These are phyloP conservation scores for Tiliacea citrago DNA, from an alignment of 2,888 invertebrate species.

Conservation along the genomic window DNA sequence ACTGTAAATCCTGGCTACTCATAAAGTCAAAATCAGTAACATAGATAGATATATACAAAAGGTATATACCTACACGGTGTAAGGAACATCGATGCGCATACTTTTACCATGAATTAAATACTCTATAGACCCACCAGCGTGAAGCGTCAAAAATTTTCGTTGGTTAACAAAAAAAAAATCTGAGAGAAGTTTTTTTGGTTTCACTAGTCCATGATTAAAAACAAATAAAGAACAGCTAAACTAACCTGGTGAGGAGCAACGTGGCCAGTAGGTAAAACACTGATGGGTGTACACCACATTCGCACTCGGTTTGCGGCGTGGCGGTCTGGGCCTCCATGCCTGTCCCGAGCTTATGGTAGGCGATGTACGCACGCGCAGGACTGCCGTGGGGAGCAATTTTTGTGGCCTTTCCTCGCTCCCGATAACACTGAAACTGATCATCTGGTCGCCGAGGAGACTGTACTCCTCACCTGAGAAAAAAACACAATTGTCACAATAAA, in stretches of 20 bases:
- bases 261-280: slow-evolving; percentile 92
- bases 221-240: slow-evolving; percentile 2
- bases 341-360: slow-evolving; percentile 92
- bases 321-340: slow-evolving; percentile 89
- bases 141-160: neutral
- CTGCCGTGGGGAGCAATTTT: slow-evolving; percentile 89
- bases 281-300: slow-evolving; percentile 92
- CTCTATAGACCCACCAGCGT: neutral
- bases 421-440: slow-evolving; percentile 84
- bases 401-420: slow-evolving; percentile 81
- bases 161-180: neutral
- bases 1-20: neutral
- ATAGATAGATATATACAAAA: neutral
- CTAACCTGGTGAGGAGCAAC: slow-evolving; percentile 88
- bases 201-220: neutral
- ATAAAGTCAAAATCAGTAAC: neutral
- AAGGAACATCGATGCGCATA: neutral
- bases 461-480: slow-evolving; percentile 77
- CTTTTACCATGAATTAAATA: neutral
- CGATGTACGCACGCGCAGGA: slow-evolving; percentile 90
- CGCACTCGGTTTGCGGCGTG: slow-evolving; percentile 90
- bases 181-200: neutral
- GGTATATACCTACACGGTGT: neutral
- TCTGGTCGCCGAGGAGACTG: slow-evolving; percentile 84
- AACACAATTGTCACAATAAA: neutral